Percentiles rank a stretch among this genome's conserved stretches.
Evolutionary conservation across 2,888 invertebrate genomes (phyloP).

Genomic region (Tridacna gigas): DNA sequence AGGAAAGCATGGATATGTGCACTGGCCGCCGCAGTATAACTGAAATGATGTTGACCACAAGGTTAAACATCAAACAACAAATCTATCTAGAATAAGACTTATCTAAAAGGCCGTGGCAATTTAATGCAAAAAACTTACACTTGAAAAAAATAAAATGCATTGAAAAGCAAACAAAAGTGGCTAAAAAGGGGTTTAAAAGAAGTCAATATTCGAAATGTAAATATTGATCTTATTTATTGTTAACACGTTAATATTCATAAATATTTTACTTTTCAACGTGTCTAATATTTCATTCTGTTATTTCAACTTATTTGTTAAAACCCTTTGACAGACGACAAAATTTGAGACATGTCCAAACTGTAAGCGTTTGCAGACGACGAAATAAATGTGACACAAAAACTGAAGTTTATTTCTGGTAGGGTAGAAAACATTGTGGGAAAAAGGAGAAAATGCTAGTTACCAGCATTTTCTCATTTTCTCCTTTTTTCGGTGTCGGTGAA

Average conservation of each 20-base stretch:
- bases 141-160: not conserved
- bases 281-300: not conserved
- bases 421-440: not conserved
- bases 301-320: too few relatives aligned
- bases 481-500: too few relatives aligned
- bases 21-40: too few relatives aligned
- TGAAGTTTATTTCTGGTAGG: not conserved
- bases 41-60: too few relatives aligned
- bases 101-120: too few relatives aligned
- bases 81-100: too few relatives aligned
- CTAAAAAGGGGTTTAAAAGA: too few relatives aligned
- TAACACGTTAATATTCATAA: not conserved
- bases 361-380: not conserved
- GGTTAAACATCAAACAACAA: too few relatives aligned
- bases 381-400: not conserved
- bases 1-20: too few relatives aligned
- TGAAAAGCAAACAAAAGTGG: not conserved
- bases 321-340: not conserved
- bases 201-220: too few relatives aligned
- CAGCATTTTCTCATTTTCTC: not conserved
- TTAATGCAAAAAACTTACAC: not conserved
- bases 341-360: not conserved
- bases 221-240: too few relatives aligned
- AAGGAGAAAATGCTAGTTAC: conserved; percentile 9
- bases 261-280: not conserved